Conservation (phyloP, 2,113 vertebrate genomes). For the Gopherus flavomarginatus region DNA sequence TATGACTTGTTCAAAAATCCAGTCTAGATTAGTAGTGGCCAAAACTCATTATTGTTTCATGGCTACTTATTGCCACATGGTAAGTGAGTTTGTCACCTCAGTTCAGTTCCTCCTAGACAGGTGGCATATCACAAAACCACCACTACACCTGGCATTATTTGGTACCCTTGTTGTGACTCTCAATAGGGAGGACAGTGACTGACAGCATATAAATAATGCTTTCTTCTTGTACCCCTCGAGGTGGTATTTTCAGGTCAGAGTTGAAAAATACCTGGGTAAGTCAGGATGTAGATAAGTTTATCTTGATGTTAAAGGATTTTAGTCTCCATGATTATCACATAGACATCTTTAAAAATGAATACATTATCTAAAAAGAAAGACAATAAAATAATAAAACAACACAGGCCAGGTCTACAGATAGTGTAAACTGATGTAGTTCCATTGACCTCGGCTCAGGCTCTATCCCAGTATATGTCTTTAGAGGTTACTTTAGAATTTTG, state of each 20-base stretch:
- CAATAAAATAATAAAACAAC: not conserved
- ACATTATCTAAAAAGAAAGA: not conserved
- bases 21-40: not conserved
- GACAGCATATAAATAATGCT: constrained; percentile 37
- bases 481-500: constrained; percentile 10
- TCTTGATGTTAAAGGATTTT: constrained; percentile 37
- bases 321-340: constrained; percentile 22
- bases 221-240: not conserved
- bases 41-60: not conserved
- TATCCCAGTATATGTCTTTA: not conserved
- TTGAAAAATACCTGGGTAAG: constrained; percentile 63
- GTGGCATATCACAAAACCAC: not conserved
- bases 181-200: constrained; percentile 36
- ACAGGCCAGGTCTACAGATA: not conserved
- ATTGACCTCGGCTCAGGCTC: not conserved
- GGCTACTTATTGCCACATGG: not conserved
- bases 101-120: not conserved
- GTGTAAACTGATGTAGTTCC: not conserved
- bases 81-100: not conserved
- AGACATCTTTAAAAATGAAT: not conserved
- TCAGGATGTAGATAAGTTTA: constrained; percentile 59
- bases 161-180: not conserved
- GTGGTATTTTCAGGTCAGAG: not conserved
- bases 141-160: constrained; percentile 7
- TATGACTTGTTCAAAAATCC: not conserved